These are phyloP conservation scores for Synanceia verrucosa DNA, from an alignment of 2,797 vertebrate species.

Conservation along the genomic window DNA sequence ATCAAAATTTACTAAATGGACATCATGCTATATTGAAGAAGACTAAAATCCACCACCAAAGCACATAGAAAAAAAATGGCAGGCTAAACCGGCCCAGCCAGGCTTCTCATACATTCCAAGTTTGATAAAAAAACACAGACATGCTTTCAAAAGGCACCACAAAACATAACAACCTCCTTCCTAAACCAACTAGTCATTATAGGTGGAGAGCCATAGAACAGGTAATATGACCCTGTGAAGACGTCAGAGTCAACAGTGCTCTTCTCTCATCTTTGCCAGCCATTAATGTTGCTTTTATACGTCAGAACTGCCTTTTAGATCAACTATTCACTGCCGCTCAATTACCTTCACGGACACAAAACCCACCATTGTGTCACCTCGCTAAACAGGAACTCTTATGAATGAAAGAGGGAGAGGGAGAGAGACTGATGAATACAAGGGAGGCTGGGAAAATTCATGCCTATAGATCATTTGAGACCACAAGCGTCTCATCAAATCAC, in stretches of 20 bases:
- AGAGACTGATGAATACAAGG: neutral
- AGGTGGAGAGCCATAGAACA: neutral
- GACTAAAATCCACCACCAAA: neutral
- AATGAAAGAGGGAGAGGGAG: neutral
- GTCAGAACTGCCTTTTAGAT: slow-evolving; percentile 13
- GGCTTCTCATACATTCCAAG: neutral
- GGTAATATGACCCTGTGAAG: slow-evolving; percentile 6
- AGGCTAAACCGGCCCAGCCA: neutral
- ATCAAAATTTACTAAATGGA: no score
- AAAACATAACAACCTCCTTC: neutral
- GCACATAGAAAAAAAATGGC: neutral
- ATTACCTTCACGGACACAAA: slow-evolving; percentile 30
- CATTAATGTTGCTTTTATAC: neutral
- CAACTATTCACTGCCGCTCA: neutral
- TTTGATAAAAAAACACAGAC: neutral
- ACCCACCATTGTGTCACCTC: slow-evolving; percentile 32
- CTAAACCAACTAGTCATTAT: neutral
- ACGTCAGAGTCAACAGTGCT: neutral
- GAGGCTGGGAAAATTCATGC: neutral
- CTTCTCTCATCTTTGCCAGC: neutral
- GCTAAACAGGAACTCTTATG: slow-evolving; percentile 23
- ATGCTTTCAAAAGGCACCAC: neutral
- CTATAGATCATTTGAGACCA: slow-evolving; percentile 2
- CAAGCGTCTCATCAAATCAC: slow-evolving; percentile 2
- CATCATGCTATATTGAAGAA: no score